Base-by-base conservation (phyloP, 2,888 invertebrate species). In the Tachina fera region DNA sequence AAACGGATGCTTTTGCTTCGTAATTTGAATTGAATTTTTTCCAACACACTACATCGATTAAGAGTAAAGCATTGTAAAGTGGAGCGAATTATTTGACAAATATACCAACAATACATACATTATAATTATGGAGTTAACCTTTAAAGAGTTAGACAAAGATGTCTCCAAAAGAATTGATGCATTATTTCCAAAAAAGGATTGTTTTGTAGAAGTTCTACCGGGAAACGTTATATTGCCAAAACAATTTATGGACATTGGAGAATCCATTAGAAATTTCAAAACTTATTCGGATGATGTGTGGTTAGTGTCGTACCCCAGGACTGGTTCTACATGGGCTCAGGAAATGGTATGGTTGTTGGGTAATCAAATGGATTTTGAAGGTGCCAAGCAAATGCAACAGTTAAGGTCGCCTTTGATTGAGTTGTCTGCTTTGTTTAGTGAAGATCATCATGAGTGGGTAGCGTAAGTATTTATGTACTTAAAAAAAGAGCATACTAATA, bases 281-380 rank as follows among this genome's bases (percentile, higher is more conserved):
- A 95, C 97, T 3, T 93, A 95, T 75, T 94, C 95, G 5, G 96
- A 96, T 88, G 98, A 98, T 91, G 95, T 97, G 0, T 97, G 97
- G 96, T 94, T 98, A 91, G 95, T 97, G 61, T 97, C 97, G 11
- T 97, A 96, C 93, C 98, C 98, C 0, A 95, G 98, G 89, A 97
- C 97, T 89, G 98, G 98, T 14, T 98, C 98, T 31, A 98, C 98
- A 0, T 98, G 98, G 98, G 95, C 96, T 0, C 97, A 98, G 90
- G 98, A 98, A 93, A 97, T 98, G 95, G 95, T 97, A 3, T 98
- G 97, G 96, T 94, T 97, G n/a, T 95, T 98, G 82, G 95, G 96
- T 5, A 96, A 97, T 89, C 95, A 96, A 88, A 93, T 97, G 87
- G 95, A 98, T 91, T 97, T 95, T 89, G 95, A 96, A 89, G 95